phyloP scores from a whole-genome alignment of 2,888 invertebrate species.

The Volucella inflata region DNA sequence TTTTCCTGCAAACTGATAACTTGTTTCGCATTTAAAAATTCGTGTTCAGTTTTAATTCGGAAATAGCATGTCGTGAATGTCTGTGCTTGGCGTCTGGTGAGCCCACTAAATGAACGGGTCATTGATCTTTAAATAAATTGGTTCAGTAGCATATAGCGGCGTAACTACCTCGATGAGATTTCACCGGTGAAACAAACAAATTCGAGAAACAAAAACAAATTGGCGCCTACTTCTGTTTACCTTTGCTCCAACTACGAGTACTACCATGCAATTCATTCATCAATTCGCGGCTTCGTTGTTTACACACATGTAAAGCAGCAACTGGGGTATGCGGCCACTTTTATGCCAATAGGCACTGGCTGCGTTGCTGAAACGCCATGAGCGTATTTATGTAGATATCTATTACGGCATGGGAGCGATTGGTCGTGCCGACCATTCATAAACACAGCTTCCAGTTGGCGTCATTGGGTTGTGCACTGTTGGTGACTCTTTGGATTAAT shows the following conservation, averaged over 20 bases:
- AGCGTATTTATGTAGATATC: slow-evolving; percentile 27
- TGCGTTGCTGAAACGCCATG: slow-evolving; percentile 17
- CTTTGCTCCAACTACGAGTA: slow-evolving; percentile 44
- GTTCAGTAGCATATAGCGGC: slow-evolving; percentile 29
- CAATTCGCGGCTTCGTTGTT: slow-evolving; percentile 55
- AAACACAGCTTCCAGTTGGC: slow-evolving; percentile 63
- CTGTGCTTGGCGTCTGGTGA: too few species aligned
- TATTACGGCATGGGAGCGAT: slow-evolving; percentile 19
- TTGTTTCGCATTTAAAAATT: too few species aligned
- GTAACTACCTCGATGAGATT: slow-evolving; percentile 43
- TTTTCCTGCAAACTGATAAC: too few species aligned
- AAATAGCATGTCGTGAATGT: too few species aligned
- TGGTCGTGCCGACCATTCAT: slow-evolving; percentile 63
- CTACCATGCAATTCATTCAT: slow-evolving; percentile 62
- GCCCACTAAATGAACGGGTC: slow-evolving; percentile 44
- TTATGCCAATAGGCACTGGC: slow-evolving; percentile 15
- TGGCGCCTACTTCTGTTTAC: slow-evolving; percentile 71
- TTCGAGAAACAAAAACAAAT: slow-evolving; percentile 60
- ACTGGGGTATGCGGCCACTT: slow-evolving; percentile 47
- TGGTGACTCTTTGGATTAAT: slow-evolving; percentile 59
- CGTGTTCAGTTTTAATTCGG: too few species aligned
- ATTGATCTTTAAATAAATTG: slow-evolving; percentile 61
- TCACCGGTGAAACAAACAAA: slow-evolving; percentile 66
- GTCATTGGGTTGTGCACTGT: slow-evolving; percentile 52
- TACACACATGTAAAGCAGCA: slow-evolving; percentile 55